A percentile compares a stretch with the other conserved stretches of the same genome.
These are phyloP conservation scores for Scortum barcoo DNA, from an alignment of 2,113 vertebrate genomes.

Conservation along the genomic window DNA sequence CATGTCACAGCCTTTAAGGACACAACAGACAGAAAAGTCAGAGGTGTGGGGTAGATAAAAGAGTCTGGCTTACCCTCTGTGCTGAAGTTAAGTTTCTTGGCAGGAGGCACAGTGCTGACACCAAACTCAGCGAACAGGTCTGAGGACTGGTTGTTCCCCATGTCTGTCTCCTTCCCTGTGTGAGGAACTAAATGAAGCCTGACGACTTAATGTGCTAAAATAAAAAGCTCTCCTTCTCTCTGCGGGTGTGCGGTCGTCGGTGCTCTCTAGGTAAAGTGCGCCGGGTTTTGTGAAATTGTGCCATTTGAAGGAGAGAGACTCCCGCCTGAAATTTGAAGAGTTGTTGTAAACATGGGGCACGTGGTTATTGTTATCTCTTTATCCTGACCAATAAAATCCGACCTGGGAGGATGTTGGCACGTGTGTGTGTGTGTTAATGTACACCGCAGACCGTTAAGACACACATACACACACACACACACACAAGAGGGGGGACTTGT, in stretches of 20 bases:
- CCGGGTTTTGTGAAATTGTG: background rate
- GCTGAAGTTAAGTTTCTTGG: slow-evolving; percentile 8
- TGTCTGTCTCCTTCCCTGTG: slow-evolving; percentile 23
- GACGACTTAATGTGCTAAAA: too few relatives aligned
- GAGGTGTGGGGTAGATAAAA: background rate
- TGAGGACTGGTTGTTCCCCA: slow-evolving; percentile 77
- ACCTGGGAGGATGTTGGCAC: slow-evolving; percentile 30
- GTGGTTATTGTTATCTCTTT: slow-evolving; percentile 62
- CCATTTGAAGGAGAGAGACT: slow-evolving; percentile 31
- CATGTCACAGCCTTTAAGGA: background rate
- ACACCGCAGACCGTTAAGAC: slow-evolving; percentile 27
- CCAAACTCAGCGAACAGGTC: background rate
- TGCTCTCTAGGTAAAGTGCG: background rate
- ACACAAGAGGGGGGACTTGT: background rate
- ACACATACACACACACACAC: background rate
- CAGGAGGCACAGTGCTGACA: slow-evolving; percentile 19
- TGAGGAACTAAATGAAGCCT: accelerated
- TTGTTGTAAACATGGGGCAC: slow-evolving; percentile 73
- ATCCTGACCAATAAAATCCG: slow-evolving; percentile 72
- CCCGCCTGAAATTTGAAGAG: slow-evolving; percentile 84
- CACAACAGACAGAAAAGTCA: background rate
- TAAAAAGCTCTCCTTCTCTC: background rate
- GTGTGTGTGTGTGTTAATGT: slow-evolving; percentile 1
- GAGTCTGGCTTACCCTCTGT: slow-evolving; percentile 66
- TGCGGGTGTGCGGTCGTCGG: too few relatives aligned